These are phyloP conservation scores for Philantomba maxwellii DNA, from an alignment of 2,113 vertebrate genomes.

Conservation along the genomic window DNA sequence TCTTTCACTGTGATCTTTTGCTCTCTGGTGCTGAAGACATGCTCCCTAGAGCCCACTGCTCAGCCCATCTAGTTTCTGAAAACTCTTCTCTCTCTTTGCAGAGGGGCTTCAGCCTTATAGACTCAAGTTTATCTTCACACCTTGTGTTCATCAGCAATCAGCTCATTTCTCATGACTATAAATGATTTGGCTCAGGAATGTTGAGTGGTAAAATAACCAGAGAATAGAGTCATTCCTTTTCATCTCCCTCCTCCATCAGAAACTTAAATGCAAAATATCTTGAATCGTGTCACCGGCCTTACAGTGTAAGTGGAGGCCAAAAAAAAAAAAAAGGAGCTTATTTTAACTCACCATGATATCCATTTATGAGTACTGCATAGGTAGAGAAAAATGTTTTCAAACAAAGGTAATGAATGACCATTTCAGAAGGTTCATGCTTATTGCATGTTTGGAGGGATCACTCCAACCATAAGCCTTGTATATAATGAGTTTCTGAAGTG, in stretches of 20 bases:
- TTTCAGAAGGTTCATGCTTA: not conserved
- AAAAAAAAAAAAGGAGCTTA: not conserved
- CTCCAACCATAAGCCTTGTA: not conserved
- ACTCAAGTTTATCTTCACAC: slow-evolving; percentile 23
- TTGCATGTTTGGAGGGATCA: not conserved
- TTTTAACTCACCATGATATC: not conserved
- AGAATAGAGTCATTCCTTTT: not conserved
- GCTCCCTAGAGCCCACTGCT: not conserved
- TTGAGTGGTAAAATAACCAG: slow-evolving; percentile 32
- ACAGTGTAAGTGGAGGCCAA: not conserved
- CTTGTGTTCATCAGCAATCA: slow-evolving; percentile 5
- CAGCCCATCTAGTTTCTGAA: not conserved
- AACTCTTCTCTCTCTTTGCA: not conserved
- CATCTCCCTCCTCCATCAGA: slow-evolving; percentile 3
- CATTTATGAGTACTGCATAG: not conserved
- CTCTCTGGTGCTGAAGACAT: not conserved
- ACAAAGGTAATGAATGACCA: not conserved
- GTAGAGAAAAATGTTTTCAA: not conserved
- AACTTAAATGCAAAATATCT: slow-evolving; percentile 21
- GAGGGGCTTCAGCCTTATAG: not conserved
- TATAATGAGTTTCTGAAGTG: not conserved
- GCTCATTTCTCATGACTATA: slow-evolving; percentile 39
- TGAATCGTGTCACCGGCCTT: not conserved
- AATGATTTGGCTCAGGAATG: slow-evolving; percentile 19
- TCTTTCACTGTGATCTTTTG: not conserved